Base-by-base conservation (phyloP, 2,113 vertebrate species). In the Montifringilla adamsi region DNA sequence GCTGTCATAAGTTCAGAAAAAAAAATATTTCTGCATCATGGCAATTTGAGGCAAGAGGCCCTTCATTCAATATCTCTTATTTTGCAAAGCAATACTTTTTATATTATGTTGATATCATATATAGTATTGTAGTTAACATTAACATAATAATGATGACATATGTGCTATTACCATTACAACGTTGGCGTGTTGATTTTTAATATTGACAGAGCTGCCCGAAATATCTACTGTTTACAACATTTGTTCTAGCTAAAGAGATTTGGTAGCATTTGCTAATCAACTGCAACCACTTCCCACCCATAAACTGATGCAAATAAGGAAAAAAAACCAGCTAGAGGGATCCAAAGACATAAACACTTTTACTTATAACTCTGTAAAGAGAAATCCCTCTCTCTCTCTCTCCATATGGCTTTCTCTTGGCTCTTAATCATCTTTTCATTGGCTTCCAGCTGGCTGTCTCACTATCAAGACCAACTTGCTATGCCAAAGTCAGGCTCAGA, bases 361-460 rank as follows among this genome's bases (percentile, higher is more conserved):
- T 86, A 94, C 94, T 96, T 93, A 49, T 68, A 96, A 96, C 47
- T 96, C 79, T 72, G 68, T 74, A 93, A 90, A 90, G 93, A 96
- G 93, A 97, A 96, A 96, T 83, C 80, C 93, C 85, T 80, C 92
- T 96, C 94, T 41, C 94, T 41, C 41, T 94, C 94, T 92, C 88
- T 92, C 96, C 95, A 95, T 96, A 96, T 96, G 95, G 83, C 95
- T 96, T 88, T 90, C n/a, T 96, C 93, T 97, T 96, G 93, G 96
- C 96, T 97, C 93, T 90, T 92, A 78, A 88, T 93, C 94, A 93
- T 94, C 83, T 95, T 86, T 92, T 96, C 93, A 89, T 78, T 89
- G 90, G 83, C 69, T 95, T 97, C 95, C 93, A 96, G 94, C 94
- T 96, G 92, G 93, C 90, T 94, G 93, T 92, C 93, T 96, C 94